These are phyloP conservation scores for Drepana falcataria DNA, from an alignment of 2,888 invertebrate genomes.

Conservation along the genomic window DNA sequence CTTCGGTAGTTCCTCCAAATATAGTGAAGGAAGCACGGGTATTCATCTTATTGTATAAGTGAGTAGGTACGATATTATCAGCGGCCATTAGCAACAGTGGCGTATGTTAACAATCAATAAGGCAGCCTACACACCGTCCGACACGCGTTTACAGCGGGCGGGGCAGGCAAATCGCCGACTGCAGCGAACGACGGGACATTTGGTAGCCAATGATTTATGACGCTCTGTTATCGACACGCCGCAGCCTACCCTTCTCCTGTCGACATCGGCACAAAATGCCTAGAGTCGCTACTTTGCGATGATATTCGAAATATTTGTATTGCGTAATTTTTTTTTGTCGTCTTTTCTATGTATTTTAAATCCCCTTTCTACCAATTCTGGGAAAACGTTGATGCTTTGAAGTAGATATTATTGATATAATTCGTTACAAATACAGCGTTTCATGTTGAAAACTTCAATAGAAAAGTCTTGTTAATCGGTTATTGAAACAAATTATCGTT, in stretches of 20 bases:
- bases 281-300: slow-evolving; percentile 16
- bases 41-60: too few relatives aligned
- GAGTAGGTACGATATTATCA: not conserved
- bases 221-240: slow-evolving; percentile 71
- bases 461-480: too few relatives aligned
- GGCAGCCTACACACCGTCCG: slow-evolving; percentile 14
- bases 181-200: slow-evolving; percentile 70
- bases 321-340: too few relatives aligned
- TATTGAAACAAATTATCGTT: too few relatives aligned
- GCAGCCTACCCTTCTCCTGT: slow-evolving; percentile 65
- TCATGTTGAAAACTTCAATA: too few relatives aligned
- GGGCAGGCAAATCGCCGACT: slow-evolving; percentile 62
- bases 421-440: too few relatives aligned
- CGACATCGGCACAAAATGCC: slow-evolving; percentile 21
- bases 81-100: not conserved
- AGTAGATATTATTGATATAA: slow-evolving; percentile 7
- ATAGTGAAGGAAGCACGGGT: too few relatives aligned
- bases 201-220: slow-evolving; percentile 71
- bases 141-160: slow-evolving; percentile 24
- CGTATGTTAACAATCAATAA: slow-evolving; percentile 16
- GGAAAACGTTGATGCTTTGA: slow-evolving; percentile 10
- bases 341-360: too few relatives aligned
- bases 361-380: not conserved
- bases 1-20: too few relatives aligned
- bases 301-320: too few relatives aligned